Percentiles rank a stretch among this genome's conserved stretches.
These are phyloP conservation scores for Congeria kusceri DNA, from an alignment of 2,888 invertebrate species.

Conservation along the genomic window DNA sequence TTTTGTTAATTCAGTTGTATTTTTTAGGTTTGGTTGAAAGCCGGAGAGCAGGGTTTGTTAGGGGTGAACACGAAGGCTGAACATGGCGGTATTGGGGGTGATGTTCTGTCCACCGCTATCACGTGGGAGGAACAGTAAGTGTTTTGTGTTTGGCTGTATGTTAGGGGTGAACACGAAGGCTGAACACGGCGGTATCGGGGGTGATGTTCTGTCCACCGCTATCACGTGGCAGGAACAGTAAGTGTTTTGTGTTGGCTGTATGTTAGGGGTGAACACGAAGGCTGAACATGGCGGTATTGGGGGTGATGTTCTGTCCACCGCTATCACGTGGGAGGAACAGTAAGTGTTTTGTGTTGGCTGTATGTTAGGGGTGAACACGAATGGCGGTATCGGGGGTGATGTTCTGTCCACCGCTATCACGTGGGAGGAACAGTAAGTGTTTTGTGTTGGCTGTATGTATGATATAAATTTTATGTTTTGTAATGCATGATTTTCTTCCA, in stretches of 20 bases:
- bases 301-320: constrained; percentile 84
- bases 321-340: constrained; percentile 86
- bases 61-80: constrained; percentile 84
- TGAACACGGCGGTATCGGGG: constrained; percentile 85
- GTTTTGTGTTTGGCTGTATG: constrained; percentile 66
- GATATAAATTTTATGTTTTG: no score
- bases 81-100: constrained; percentile 85
- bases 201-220: constrained; percentile 84
- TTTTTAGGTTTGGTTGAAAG: constrained; percentile 84
- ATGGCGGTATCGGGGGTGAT: constrained; percentile 86
- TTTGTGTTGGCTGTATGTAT: no score
- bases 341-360: constrained; percentile 73
- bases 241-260: no score
- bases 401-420: constrained; percentile 84
- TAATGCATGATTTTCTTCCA: no score
- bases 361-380: constrained; percentile 84
- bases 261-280: constrained; percentile 84
- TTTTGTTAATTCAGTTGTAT: no score
- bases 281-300: constrained; percentile 85
- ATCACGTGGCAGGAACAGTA: constrained; percentile 86
- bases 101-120: constrained; percentile 84
- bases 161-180: constrained; percentile 85
- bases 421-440: constrained; percentile 86
- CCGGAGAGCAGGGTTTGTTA: constrained; percentile 85
- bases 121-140: constrained; percentile 86